These are phyloP conservation scores for Dysmachus trigonus DNA, from an alignment of 2,888 invertebrate genomes.

Conservation along the genomic window DNA sequence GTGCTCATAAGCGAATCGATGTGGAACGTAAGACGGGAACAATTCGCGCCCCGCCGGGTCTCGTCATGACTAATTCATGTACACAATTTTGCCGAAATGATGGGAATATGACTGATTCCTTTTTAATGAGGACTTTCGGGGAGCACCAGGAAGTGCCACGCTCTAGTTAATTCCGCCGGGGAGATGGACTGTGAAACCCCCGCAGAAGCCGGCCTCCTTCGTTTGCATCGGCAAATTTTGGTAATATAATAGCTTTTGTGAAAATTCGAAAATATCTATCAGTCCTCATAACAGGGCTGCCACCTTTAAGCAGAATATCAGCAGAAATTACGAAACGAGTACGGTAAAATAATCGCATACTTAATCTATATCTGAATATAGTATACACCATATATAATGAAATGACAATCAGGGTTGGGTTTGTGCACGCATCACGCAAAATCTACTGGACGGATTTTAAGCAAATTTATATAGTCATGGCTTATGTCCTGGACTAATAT, in stretches of 20 bases:
- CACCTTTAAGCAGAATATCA: too few species aligned
- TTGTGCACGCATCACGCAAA: too few species aligned
- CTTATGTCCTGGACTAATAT: too few species aligned
- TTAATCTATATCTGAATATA: too few species aligned
- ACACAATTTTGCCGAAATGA: background rate
- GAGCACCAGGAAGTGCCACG: background rate
- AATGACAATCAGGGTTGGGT: too few species aligned
- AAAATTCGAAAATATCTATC: background rate
- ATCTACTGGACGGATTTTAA: too few species aligned
- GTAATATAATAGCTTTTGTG: background rate
- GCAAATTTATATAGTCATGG: too few species aligned
- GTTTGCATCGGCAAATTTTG: background rate
- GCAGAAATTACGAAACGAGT: too few species aligned
- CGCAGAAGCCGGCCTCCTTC: background rate
- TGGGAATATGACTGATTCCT: constrained; percentile 27
- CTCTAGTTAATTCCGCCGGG: constrained; percentile 3
- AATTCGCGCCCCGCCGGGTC: background rate
- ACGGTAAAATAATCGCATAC: too few species aligned
- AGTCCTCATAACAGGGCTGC: background rate
- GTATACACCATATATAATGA: too few species aligned
- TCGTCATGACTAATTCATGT: constrained; percentile 27
- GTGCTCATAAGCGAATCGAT: background rate
- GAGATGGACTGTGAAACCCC: background rate
- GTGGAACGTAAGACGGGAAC: background rate
- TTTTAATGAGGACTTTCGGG: constrained; percentile 1